Evolutionary conservation across 2,113 vertebrate species (phyloP).

Genomic region (Alligator sinensis): DNA sequence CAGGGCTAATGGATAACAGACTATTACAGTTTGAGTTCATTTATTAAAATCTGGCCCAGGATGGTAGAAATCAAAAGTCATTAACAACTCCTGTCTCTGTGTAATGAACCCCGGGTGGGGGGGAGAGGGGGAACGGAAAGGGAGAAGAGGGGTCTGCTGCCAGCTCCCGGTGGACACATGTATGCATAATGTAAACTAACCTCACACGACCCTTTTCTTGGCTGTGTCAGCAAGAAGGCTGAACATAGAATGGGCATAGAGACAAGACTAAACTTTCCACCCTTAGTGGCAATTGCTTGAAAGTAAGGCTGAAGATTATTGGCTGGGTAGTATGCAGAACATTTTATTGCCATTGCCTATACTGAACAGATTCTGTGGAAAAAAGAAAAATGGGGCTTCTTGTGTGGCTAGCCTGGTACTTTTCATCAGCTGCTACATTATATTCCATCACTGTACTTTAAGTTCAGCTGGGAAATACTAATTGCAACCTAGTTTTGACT

Average conservation of each 20-base stretch:
- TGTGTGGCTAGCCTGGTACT: conserved; percentile 36
- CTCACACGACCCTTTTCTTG: background rate
- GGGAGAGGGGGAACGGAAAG: no score
- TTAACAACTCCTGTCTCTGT: background rate
- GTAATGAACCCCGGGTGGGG: background rate
- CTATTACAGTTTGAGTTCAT: background rate
- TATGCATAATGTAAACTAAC: background rate
- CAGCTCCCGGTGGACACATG: background rate
- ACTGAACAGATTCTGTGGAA: conserved; percentile 8
- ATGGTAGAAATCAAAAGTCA: background rate
- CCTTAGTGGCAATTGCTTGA: background rate
- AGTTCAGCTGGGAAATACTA: background rate
- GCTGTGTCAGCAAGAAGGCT: background rate
- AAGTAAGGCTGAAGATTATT: conserved; percentile 1
- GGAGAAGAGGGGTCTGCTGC: background rate
- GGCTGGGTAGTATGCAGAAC: background rate
- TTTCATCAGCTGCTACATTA: conserved; percentile 23
- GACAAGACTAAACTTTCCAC: conserved; percentile 65
- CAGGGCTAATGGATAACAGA: conserved; percentile 4
- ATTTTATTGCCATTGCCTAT: background rate
- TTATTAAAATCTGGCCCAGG: background rate
- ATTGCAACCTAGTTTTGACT: background rate
- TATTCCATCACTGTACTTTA: background rate
- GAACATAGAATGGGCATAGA: conserved; percentile 17
- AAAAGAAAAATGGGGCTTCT: conserved; percentile 62